Percentiles rank a stretch among this genome's conserved stretches.
These are phyloP conservation scores for Tethya wilhelma DNA, from an alignment of 37 sponge, comb jelly and placozoan genomes.

Conservation along the genomic window DNA sequence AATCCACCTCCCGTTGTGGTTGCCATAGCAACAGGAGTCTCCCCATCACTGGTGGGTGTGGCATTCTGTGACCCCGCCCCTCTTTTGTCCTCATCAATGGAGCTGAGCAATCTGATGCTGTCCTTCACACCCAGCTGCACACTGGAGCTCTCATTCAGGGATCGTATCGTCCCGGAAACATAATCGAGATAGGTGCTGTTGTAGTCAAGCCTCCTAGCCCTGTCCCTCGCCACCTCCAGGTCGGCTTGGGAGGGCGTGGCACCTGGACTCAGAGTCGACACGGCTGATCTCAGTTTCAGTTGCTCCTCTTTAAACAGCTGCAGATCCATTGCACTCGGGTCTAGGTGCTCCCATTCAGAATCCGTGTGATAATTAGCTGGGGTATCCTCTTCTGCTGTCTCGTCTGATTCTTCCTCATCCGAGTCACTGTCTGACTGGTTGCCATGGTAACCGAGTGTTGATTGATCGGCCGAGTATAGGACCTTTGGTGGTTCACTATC, in stretches of 20 bases:
- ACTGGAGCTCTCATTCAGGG: neutral
- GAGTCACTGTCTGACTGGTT: neutral
- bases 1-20: constrained; percentile 13
- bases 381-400: neutral
- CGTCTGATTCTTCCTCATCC: neutral
- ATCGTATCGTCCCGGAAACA: neutral
- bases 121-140: constrained; percentile 17
- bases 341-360: constrained; percentile 31
- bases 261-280: neutral
- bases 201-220: constrained; percentile 42
- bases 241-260: neutral
- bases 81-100: constrained; percentile 10
- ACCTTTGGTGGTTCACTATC: constrained; percentile 40
- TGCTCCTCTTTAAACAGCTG: constrained; percentile 29
- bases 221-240: constrained; percentile 22
- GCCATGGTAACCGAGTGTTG: neutral
- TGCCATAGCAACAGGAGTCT: too few relatives aligned
- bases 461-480: constrained; percentile 2
- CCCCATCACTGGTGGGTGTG: neutral
- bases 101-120: constrained; percentile 15
- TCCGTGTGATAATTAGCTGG: neutral
- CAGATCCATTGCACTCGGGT: constrained; percentile 7
- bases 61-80: neutral
- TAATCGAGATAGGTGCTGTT: constrained; percentile 48
- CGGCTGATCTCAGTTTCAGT: constrained; percentile 1